Percentiles rank a stretch among this genome's conserved stretches.
These are phyloP conservation scores for Camelus bactrianus DNA, from an alignment of 2,113 vertebrate genomes.

Conservation along the genomic window DNA sequence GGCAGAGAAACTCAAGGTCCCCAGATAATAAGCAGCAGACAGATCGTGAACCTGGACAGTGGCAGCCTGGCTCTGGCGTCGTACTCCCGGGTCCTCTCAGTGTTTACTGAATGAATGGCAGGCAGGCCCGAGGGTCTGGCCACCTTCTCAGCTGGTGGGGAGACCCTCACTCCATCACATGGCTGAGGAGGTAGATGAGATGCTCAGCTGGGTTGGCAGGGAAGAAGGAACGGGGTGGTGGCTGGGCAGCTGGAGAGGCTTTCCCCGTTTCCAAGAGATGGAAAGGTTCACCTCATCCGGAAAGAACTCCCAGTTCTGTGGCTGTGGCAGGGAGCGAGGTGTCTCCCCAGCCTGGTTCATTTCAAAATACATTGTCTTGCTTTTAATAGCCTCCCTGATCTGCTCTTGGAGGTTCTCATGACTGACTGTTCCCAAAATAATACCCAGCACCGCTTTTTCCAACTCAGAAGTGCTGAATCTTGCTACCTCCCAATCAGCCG, in stretches of 20 bases:
- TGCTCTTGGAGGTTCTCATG: conserved; percentile 85
- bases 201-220: not conserved
- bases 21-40: not conserved
- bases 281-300: conserved; percentile 84
- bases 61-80: not conserved
- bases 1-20: not conserved
- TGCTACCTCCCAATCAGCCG: conserved; percentile 77
- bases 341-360: conserved; percentile 79
- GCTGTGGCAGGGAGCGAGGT: conserved; percentile 83
- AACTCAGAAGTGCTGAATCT: conserved; percentile 88
- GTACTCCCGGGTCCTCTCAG: not conserved
- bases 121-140: not conserved
- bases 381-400: conserved; percentile 86
- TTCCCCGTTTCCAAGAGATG: conserved; percentile 79
- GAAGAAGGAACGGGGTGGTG: not conserved
- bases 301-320: conserved; percentile 81
- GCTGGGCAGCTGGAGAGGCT: conserved; percentile 71
- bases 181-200: not conserved
- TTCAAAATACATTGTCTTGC: conserved; percentile 87
- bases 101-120: not conserved
- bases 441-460: conserved; percentile 86
- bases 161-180: not conserved
- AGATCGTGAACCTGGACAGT: not conserved
- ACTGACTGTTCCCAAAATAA: conserved; percentile 89
- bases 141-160: not conserved